phyloP scores from a whole-genome alignment of 2,888 invertebrate species.

The Thereva nobilitata region DNA sequence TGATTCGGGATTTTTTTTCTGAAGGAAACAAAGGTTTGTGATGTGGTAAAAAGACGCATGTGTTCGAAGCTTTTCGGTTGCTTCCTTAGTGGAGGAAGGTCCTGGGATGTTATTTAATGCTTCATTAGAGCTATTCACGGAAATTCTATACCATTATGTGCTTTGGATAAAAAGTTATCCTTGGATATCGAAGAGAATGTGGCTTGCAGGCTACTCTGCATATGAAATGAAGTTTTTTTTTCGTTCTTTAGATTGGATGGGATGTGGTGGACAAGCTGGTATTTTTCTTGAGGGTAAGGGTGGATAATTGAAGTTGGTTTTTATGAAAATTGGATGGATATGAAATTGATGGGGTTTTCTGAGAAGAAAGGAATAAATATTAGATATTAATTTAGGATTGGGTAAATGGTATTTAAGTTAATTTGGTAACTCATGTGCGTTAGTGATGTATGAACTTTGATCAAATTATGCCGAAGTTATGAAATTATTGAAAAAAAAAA shows the following conservation, averaged over 20 bases:
- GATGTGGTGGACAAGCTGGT: background rate
- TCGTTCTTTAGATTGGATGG: no score
- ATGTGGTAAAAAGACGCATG: conserved; percentile 9
- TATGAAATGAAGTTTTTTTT: conserved; percentile 35
- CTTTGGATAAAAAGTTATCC: conserved; percentile 40
- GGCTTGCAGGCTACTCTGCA: conserved; percentile 36
- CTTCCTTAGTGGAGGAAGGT: background rate
- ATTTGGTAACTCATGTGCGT: no score
- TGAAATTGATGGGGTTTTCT: no score
- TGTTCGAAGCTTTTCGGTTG: conserved; percentile 24
- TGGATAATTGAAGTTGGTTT: no score
- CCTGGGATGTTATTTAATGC: conserved; percentile 33
- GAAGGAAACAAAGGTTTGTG: conserved; percentile 17
- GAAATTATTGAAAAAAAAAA: no score
- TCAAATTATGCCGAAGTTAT: no score
- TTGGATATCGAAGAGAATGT: conserved; percentile 11
- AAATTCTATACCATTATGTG: conserved; percentile 42
- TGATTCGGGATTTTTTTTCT: conserved; percentile 5
- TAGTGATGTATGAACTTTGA: no score
- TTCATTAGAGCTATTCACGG: conserved; percentile 36
- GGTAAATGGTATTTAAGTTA: no score
- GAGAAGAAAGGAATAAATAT: no score
- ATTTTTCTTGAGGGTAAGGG: no score
- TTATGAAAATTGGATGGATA: no score
- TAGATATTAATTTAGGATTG: no score